phyloP scores from a whole-genome alignment of 1,140 invertebrate species.

The Platyscapa corneri region DNA sequence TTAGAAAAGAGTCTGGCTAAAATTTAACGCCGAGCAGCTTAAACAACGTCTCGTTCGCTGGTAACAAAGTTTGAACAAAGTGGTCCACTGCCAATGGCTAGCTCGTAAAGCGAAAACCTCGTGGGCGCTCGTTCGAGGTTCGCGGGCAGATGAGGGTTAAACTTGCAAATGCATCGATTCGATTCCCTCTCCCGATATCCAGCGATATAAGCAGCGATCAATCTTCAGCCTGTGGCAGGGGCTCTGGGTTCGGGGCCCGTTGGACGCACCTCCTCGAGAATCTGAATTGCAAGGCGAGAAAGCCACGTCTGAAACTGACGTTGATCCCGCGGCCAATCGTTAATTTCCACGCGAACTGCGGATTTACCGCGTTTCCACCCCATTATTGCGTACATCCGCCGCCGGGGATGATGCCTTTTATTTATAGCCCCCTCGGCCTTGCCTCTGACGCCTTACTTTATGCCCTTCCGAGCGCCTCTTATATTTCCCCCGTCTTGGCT shows the following conservation, averaged over 20 bases:
- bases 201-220: background rate
- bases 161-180: slow-evolving; percentile 2
- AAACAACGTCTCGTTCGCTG: too few species aligned
- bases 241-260: too few species aligned
- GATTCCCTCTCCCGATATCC: background rate
- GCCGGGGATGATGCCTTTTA: background rate
- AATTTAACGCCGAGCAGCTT: too few species aligned
- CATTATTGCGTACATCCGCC: too few species aligned
- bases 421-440: background rate
- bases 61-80: background rate
- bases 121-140: too few species aligned
- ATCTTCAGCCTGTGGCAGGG: background rate
- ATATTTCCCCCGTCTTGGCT: background rate
- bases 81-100: background rate
- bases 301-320: background rate
- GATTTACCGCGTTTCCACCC: background rate
- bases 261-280: too few species aligned
- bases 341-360: slow-evolving; percentile 5
- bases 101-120: too few species aligned
- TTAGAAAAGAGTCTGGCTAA: too few species aligned
- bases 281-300: background rate
- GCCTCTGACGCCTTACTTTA: background rate
- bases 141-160: background rate
- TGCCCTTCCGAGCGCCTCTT: background rate
- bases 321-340: slow-evolving; percentile 19